phyloP scores from a whole-genome alignment of 1,140 invertebrate species.

The Drosophila yakuba region DNA sequence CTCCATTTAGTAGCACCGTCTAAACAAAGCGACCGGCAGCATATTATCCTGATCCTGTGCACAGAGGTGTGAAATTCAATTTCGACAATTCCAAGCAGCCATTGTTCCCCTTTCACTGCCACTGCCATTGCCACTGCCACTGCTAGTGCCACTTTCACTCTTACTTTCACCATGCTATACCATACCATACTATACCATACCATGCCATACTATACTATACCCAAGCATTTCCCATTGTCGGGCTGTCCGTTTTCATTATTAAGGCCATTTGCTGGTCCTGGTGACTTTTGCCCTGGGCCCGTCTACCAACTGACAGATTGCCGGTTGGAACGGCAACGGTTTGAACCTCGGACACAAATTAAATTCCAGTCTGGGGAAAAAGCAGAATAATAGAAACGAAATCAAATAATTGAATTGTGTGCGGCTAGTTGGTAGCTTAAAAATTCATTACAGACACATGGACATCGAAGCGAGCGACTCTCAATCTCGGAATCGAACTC shows the following conservation, averaged over 20 bases:
- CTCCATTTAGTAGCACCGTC: slow-evolving; percentile 45
- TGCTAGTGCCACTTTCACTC: slow-evolving; percentile 8
- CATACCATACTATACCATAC: too few species aligned
- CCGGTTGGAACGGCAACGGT: slow-evolving; percentile 26
- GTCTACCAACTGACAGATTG: slow-evolving; percentile 53
- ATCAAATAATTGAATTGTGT: slow-evolving; percentile 67
- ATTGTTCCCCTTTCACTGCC: slow-evolving; percentile 26
- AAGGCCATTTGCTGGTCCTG: slow-evolving; percentile 48
- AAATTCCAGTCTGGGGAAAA: slow-evolving; percentile 45
- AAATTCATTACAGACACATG: slow-evolving; percentile 59
- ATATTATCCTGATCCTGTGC: slow-evolving; percentile 61
- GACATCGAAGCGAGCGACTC: slow-evolving; percentile 10
- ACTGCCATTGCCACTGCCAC: not conserved
- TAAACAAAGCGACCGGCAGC: slow-evolving; percentile 48
- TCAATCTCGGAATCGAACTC: slow-evolving; percentile 33
- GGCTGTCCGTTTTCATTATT: slow-evolving; percentile 63
- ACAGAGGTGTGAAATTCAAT: slow-evolving; percentile 75
- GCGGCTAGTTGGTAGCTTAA: slow-evolving; percentile 50
- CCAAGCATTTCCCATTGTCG: not conserved
- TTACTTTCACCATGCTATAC: not conserved
- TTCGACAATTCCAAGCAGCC: slow-evolving; percentile 58
- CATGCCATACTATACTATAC: too few species aligned
- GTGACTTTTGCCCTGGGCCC: slow-evolving; percentile 42
- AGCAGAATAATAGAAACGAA: slow-evolving; percentile 28
- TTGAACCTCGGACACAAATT: slow-evolving; percentile 55